Evolutionary conservation across 2,888 invertebrate genomes (phyloP), one percentile per base, ranked within the genome.

Genomic region (Microplitis manilae): DNA sequence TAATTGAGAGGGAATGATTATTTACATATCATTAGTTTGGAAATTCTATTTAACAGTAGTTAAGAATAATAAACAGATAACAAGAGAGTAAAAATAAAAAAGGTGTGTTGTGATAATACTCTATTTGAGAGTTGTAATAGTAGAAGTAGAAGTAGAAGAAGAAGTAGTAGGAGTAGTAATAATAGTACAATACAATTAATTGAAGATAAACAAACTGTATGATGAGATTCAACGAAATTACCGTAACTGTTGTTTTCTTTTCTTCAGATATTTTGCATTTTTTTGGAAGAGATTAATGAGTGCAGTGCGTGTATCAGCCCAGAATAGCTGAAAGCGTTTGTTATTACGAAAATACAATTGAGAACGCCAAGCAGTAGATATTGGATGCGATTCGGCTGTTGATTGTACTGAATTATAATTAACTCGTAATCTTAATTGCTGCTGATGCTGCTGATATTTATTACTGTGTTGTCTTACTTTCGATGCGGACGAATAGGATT

Each of bases 271-370:
- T 76, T 84, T 85, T 61, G 85, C 84, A 74, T 86, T 87, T 76
- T 83, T 83, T 76, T 83, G 85, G 81, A 88, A 86, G 73, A 87
- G 84, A 81, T 84, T 84, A 75, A 87, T 85, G 73, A 88, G 83
- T 79, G 86, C 86, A 77, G 85, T 86, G 83, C 86, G 85, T 80
- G 85, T 86, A 83, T 82, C 86, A 81, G 84, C 83, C 87, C 88
- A 87, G 30, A 69, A 73, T 77, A 86, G 84, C 82, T 86, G 86
- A 80, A 87, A 88, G 85, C 87, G 85, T 85, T 86, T 87, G 84
- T 85, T 50, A 50, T 50, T 86, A 84, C 86, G 87, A 83, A 86
- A 84, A 80, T 87, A 88, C 81, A 88, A 82, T 80, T 86, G 85
- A 83, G 85, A 84, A 76, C 86, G 68, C 79, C 79, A 73, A 75